A percentile compares a stretch with the other conserved stretches of the same genome.
phyloP scores from a whole-genome alignment of 2,113 vertebrate species.

The Sclerurus mexicanus region DNA sequence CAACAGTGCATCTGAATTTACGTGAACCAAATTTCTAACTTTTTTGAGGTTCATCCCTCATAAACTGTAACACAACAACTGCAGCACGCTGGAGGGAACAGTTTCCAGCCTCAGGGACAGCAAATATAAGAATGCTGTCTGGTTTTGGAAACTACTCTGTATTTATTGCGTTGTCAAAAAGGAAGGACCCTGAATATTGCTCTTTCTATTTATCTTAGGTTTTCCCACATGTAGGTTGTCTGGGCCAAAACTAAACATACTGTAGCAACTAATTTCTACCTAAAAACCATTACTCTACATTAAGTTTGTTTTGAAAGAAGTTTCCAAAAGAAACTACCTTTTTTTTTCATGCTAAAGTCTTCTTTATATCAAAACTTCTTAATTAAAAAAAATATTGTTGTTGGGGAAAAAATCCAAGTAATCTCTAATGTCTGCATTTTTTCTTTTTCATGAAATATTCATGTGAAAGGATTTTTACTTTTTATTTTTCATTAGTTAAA shows the following conservation, averaged over 20 bases:
- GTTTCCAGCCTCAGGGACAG: neutral
- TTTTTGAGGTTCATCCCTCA: neutral
- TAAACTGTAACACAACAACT: neutral
- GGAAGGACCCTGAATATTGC: neutral
- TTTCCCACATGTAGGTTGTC: neutral
- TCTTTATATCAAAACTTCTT: neutral
- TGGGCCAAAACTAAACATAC: neutral
- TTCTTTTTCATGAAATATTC: neutral
- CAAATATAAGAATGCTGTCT: neutral
- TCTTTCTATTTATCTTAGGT: neutral
- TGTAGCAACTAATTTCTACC: neutral
- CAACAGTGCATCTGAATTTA: neutral
- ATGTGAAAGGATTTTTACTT: neutral
- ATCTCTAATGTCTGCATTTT: neutral
- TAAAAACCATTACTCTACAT: neutral
- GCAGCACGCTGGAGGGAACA: neutral
- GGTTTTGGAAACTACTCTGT: neutral
- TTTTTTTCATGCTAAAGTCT: neutral
- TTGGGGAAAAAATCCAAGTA: neutral
- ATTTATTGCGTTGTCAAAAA: neutral
- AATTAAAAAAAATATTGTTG: neutral
- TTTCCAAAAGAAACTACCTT: neutral
- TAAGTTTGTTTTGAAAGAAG: neutral
- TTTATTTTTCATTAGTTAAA: neutral
- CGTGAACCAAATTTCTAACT: neutral